A percentile compares a stretch with the other conserved stretches of the same genome.
phyloP scores from a whole-genome alignment of 2,113 vertebrate species.

The Tauraco erythrolophus region DNA sequence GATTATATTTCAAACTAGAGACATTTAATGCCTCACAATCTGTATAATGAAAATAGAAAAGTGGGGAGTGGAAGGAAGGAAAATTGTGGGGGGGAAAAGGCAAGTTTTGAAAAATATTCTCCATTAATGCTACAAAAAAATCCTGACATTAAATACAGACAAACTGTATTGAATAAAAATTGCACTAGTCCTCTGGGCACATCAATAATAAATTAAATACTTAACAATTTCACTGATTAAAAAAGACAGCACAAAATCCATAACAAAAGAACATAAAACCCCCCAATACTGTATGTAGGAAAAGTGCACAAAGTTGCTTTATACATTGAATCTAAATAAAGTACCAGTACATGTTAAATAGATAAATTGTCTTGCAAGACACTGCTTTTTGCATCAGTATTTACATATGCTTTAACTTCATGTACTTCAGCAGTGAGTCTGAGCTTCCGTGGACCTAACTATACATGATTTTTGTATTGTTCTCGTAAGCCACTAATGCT shows the following conservation, averaged over 20 bases:
- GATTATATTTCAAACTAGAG: background rate
- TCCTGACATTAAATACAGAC: constrained; percentile 76
- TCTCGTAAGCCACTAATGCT: background rate
- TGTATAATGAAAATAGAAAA: background rate
- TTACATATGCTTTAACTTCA: background rate
- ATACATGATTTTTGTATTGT: background rate
- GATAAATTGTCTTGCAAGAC: constrained; percentile 42
- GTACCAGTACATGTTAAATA: constrained; percentile 73
- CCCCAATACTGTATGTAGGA: constrained; percentile 75
- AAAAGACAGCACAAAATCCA: constrained; percentile 65
- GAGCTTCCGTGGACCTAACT: background rate
- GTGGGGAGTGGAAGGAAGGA: background rate
- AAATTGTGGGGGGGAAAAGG: background rate
- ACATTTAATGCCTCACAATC: background rate
- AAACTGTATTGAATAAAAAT: constrained; percentile 67
- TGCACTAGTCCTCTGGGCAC: constrained; percentile 84
- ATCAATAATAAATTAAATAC: constrained; percentile 78
- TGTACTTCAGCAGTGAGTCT: background rate
- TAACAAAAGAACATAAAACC: constrained; percentile 62
- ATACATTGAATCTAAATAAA: constrained; percentile 72
- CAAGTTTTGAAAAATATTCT: constrained; percentile 68
- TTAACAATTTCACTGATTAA: constrained; percentile 68
- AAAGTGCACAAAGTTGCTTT: constrained; percentile 86
- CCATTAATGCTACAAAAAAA: constrained; percentile 63
- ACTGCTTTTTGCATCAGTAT: constrained; percentile 9